Percentiles rank a stretch among this genome's conserved stretches.
These are phyloP conservation scores for Patella ulyssiponensis DNA, from an alignment of 2,888 invertebrate genomes.

Conservation along the genomic window DNA sequence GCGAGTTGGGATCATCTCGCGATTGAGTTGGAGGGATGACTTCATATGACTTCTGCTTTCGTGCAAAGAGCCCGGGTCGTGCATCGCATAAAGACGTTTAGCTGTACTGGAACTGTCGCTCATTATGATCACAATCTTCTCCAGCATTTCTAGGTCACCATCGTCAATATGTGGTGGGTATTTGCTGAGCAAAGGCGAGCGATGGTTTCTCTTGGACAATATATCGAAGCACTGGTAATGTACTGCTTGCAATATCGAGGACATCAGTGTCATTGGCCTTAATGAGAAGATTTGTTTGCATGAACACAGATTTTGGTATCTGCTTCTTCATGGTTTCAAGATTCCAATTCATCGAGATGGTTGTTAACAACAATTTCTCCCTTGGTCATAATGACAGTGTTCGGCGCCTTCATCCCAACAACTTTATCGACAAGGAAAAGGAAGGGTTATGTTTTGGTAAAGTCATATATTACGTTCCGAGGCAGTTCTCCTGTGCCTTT, in stretches of 20 bases:
- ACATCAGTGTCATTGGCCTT: slow-evolving; percentile 29
- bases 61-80: slow-evolving; percentile 42
- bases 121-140: slow-evolving; percentile 43
- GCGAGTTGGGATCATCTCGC: too few relatives aligned
- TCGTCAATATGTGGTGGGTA: slow-evolving; percentile 24
- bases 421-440: too few relatives aligned
- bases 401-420: neutral
- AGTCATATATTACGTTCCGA: neutral
- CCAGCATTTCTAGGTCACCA: slow-evolving; percentile 31
- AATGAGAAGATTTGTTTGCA: slow-evolving; percentile 25
- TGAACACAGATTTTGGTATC: slow-evolving; percentile 35
- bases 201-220: slow-evolving; percentile 37
- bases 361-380: slow-evolving; percentile 30
- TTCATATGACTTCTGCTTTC: slow-evolving; percentile 44
- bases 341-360: slow-evolving; percentile 19
- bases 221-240: slow-evolving; percentile 18
- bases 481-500: too few relatives aligned
- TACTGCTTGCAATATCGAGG: slow-evolving; percentile 3
- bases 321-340: slow-evolving; percentile 41
- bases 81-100: slow-evolving; percentile 37
- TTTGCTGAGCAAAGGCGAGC: slow-evolving; percentile 38
- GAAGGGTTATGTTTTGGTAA: slow-evolving; percentile 16
- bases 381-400: slow-evolving; percentile 36
- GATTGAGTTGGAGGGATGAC: slow-evolving; percentile 37
- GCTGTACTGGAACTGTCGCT: slow-evolving; percentile 42